Base-by-base conservation (phyloP, 2,113 vertebrate genomes). In the Thermophis baileyi region DNA sequence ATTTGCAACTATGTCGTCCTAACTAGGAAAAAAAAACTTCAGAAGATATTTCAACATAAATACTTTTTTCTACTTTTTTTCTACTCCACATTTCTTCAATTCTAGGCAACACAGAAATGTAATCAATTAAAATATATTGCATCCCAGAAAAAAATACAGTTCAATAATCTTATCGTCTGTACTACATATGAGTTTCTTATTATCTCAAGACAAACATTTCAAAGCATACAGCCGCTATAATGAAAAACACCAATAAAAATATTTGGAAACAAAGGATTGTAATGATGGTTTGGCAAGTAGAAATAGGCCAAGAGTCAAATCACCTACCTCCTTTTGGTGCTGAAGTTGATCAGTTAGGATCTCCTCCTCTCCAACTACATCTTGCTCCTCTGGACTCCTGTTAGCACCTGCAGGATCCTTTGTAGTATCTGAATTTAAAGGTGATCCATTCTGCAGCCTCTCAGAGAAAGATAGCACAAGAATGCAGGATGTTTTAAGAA, bases 291-390 rank as follows among this genome's bases (percentile, higher is more conserved):
- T 85, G 49, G 27, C 47, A 60, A 57, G 16, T n/a, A 69, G n/a
- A 53, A 12, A 91, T 4, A 25, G 44, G 1, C 46, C 22, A 88
- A 90, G 85, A 94, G 1, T 30, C 27, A 49, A 30, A 6, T 9
- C 54, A 25, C 94, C 24, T 51, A 98, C 98, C 97, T 97, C 93
- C 93, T 8, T 95, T 81, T 93, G 92, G 54, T 95, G 85, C 1
- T 93, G 90, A 85, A 92, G 91, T 95, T 96, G 94, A 89, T 96
- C 95, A 94, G 95, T 91, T 88, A 96, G 91, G 20, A 94, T 96
- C 50, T 95, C 63, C 35, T 96, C 95, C 85, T 92, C 47, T 90
- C 94, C 94, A 91, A 93, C 55, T 30, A 95, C 94, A 87, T 96
- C 49, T 91, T 91, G 96, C 9, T 94, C 88, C 54, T 97, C 85